phyloP scores from a whole-genome alignment of 2,888 invertebrate species.

The Clusia tigrina region DNA sequence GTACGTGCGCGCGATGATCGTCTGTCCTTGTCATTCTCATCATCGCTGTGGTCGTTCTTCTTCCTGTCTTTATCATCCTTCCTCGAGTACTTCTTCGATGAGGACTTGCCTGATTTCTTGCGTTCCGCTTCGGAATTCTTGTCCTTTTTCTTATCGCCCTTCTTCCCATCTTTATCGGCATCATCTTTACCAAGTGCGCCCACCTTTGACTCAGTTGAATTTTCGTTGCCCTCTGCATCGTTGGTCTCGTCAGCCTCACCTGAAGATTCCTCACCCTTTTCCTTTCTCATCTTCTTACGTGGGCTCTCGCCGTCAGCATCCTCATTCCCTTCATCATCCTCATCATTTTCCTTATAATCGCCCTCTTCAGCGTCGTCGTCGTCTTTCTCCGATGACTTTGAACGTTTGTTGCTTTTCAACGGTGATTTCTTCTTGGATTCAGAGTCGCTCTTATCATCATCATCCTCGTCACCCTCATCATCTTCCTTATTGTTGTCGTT shows the following conservation, averaged over 20 bases:
- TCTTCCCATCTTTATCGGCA: slow-evolving; percentile 44
- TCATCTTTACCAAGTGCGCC: slow-evolving; percentile 44
- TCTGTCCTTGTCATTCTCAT: slow-evolving; percentile 42
- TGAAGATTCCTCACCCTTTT: slow-evolving; percentile 45
- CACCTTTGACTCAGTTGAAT: slow-evolving; percentile 36
- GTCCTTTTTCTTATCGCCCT: slow-evolving; percentile 64
- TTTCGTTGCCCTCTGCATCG: slow-evolving; percentile 60
- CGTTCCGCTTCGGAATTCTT: slow-evolving; percentile 52
- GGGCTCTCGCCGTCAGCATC: slow-evolving; percentile 42
- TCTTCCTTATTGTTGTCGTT: slow-evolving; percentile 41
- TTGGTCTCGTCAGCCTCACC: slow-evolving; percentile 40
- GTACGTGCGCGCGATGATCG: not conserved
- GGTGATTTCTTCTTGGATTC: slow-evolving; percentile 34
- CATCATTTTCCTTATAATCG: slow-evolving; percentile 39
- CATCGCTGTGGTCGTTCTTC: slow-evolving; percentile 60
- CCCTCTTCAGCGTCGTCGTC: slow-evolving; percentile 26
- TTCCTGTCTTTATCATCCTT: slow-evolving; percentile 48
- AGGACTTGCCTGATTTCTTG: slow-evolving; percentile 49
- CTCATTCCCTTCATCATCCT: slow-evolving; percentile 42
- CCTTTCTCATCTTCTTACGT: too few relatives aligned
- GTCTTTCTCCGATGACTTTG: slow-evolving; percentile 37
- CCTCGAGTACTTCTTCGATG: slow-evolving; percentile 46
- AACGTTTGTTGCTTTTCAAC: slow-evolving; percentile 37
- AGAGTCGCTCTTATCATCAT: slow-evolving; percentile 17
- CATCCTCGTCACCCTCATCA: slow-evolving; percentile 62